These are phyloP conservation scores for Cacatua alba DNA, from an alignment of 2,113 vertebrate species.

Conservation along the genomic window DNA sequence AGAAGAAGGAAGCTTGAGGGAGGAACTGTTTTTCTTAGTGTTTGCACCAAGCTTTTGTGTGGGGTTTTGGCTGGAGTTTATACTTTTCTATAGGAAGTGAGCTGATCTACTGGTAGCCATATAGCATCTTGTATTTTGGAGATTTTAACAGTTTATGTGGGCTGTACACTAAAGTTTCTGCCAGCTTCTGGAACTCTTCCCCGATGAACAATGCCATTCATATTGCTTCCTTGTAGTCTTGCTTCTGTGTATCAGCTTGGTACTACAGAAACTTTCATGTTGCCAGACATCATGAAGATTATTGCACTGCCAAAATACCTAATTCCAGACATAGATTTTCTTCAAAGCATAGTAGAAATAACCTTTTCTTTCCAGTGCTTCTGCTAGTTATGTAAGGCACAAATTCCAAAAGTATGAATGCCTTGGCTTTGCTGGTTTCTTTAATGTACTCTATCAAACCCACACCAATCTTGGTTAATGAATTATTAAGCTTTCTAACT, in stretches of 20 bases:
- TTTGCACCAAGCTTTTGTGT: neutral
- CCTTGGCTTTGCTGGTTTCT: neutral
- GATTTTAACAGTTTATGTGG: neutral
- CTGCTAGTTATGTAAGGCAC: neutral
- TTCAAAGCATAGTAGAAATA: neutral
- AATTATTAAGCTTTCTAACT: constrained; percentile 41
- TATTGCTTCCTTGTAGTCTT: neutral
- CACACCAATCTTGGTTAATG: neutral
- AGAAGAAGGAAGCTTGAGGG: neutral
- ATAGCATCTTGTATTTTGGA: neutral
- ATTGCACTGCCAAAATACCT: neutral
- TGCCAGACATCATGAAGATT: neutral
- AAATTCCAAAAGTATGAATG: neutral
- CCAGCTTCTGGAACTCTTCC: constrained; percentile 11
- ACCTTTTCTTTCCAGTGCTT: neutral
- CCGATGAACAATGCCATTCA: neutral
- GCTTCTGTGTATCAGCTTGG: neutral
- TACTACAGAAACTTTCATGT: neutral
- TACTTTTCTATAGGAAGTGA: neutral
- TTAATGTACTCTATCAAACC: neutral
- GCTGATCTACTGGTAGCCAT: neutral
- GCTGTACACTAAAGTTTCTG: neutral
- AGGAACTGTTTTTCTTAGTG: neutral
- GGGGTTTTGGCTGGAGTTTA: neutral
- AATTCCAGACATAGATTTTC: neutral